These are phyloP conservation scores for Trematomus bernacchii DNA, from an alignment of 2,797 vertebrate species.

Conservation along the genomic window DNA sequence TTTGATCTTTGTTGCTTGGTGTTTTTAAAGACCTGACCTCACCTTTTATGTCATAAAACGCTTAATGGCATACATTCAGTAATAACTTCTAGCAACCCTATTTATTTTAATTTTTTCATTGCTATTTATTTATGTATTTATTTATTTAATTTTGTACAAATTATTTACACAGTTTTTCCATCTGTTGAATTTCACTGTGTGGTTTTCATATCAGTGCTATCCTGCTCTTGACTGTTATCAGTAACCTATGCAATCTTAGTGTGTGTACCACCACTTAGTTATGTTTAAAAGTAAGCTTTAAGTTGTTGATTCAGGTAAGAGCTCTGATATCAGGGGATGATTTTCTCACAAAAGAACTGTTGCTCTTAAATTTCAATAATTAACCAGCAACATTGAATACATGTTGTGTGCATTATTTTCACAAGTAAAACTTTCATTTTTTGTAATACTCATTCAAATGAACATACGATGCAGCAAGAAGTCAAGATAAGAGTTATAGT, in stretches of 20 bases:
- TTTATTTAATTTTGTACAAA: too few species aligned
- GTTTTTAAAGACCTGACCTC: too few species aligned
- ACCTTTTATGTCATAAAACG: too few species aligned
- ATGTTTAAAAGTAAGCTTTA: neutral
- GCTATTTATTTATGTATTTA: too few species aligned
- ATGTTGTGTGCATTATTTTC: neutral
- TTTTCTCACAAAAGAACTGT: neutral
- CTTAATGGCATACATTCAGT: too few species aligned
- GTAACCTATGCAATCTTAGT: conserved; percentile 2
- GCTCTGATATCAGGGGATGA: neutral
- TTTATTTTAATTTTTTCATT: too few species aligned
- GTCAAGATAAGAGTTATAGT: neutral
- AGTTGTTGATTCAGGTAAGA: neutral
- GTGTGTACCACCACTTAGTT: conserved; percentile 6
- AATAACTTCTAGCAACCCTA: too few species aligned
- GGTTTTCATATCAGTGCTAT: conserved; percentile 14
- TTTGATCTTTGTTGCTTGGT: too few species aligned
- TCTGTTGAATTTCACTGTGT: neutral
- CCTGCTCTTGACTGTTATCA: conserved; percentile 15
- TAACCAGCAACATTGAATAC: neutral
- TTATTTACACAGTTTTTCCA: too few species aligned
- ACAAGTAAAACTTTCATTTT: neutral
- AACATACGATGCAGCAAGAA: neutral
- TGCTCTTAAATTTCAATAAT: neutral
- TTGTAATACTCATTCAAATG: neutral